Conservation (phyloP, 2,888 invertebrate genomes). For the Agrotis segetum region DNA sequence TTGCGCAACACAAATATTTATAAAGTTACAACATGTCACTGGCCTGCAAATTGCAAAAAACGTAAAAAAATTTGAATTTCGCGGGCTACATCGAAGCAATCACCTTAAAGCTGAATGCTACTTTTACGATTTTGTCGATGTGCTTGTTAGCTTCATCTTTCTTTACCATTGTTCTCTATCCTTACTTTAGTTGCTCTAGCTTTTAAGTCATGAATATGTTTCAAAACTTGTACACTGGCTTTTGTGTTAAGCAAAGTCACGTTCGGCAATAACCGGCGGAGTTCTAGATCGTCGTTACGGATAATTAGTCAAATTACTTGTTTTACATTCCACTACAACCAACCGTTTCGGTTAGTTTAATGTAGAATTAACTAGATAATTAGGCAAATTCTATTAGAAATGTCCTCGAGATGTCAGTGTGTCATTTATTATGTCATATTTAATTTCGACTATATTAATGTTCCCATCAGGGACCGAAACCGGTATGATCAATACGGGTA, state of each 20-base stretch:
- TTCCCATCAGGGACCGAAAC: no score
- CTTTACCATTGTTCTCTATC: not conserved
- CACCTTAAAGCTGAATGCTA: not conserved
- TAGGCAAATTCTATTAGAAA: conserved; percentile 1
- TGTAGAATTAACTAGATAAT: conserved; percentile 15
- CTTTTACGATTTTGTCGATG: not conserved
- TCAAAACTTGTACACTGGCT: conserved; percentile 25
- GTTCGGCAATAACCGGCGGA: conserved; percentile 21
- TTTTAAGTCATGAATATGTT: conserved; percentile 2
- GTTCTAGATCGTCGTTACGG: conserved; percentile 22
- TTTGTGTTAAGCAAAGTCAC: conserved; percentile 10
- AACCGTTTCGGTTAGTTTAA: conserved; percentile 42
- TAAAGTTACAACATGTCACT: no score
- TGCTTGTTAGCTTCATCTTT: not conserved
- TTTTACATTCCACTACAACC: conserved; percentile 13
- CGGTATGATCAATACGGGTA: no score
- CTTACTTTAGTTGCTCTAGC: conserved; percentile 13
- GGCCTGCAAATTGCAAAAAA: no score
- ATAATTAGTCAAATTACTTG: conserved; percentile 27
- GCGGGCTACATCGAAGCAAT: no score
- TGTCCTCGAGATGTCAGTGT: conserved; percentile 12
- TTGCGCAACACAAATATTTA: no score
- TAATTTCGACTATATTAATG: not conserved
- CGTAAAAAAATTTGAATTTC: no score
- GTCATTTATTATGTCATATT: not conserved